Evolutionary conservation across 2,888 invertebrate species (phyloP), one percentile per base, ranked within the genome.

Genomic region (Philhelius pedissequus): DNA sequence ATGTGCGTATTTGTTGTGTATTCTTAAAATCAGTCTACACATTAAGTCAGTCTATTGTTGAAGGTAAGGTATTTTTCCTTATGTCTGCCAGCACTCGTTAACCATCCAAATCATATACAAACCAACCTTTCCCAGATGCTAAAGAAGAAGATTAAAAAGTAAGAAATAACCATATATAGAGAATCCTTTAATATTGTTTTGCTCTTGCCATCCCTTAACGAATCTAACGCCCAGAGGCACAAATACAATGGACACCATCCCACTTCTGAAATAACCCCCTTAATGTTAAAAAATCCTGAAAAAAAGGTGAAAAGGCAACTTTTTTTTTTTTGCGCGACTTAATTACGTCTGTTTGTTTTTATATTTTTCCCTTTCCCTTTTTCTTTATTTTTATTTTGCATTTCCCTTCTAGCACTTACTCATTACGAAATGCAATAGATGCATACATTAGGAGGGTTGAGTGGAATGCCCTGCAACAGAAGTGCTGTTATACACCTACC

Each of bases 261-360:
- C 15, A 15, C 15, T 7, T 0, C 1, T 18, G 30, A 43, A 30
- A 32, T 11, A 32, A 32, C 1, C 56, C 15, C 18, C 32, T 15
- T 7, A 45, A 52, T 40, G 32, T 30, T 38, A 40, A 43, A 62
- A 62, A 43, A 15, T 25, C 48, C 48, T 52, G 38, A 45, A 73
- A 66, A 71, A 9, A 52, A 78, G 79, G 79, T 79, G 79, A 73
- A 79, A 79, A 79, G 66, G 18, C 54, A 69, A 74, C 25, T 40
- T 73, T 18, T 22, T 25, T 58, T 20, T 18, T 30, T 20, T 20
- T 32, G 11, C 48, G 74, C 80, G 74, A 74, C 80, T 80, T 80
- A 80, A 80, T 80, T 80, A 80, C 80, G 74, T 56, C 58, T 80
- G 45, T 79, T 79, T 73, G 66, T 79, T 52, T 73, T 54, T 56